A percentile compares a stretch with the other conserved stretches of the same genome.
phyloP scores from a whole-genome alignment of 2,113 vertebrate species.

The Nycticryphes semicollaris region DNA sequence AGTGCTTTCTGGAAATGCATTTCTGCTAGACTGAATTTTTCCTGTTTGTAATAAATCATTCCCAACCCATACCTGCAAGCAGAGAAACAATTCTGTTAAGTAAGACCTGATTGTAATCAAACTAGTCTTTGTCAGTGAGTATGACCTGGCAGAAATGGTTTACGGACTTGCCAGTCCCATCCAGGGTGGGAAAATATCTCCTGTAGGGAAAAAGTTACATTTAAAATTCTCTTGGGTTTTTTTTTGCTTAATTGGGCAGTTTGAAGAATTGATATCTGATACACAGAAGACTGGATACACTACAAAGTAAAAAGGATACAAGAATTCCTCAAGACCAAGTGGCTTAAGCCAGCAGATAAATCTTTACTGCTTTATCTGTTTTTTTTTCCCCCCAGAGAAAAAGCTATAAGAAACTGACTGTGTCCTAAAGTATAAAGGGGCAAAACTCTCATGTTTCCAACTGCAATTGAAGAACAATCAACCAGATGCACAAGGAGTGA shows the following conservation, averaged over 20 bases:
- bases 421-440: not conserved
- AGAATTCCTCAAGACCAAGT: not conserved
- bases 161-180: not conserved
- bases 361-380: not conserved
- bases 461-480: not conserved
- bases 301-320: not conserved
- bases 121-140: not conserved
- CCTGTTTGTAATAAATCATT: slow-evolving; percentile 99
- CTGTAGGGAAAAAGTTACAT: not conserved
- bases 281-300: not conserved
- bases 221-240: not conserved
- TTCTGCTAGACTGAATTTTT: slow-evolving; percentile 97
- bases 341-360: not conserved
- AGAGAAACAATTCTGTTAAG: not conserved
- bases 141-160: not conserved
- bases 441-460: not conserved
- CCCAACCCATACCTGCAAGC: slow-evolving; percentile 94
- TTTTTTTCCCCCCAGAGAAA: not conserved
- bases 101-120: not conserved
- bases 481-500: not conserved
- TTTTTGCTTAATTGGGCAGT: not conserved
- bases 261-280: not conserved
- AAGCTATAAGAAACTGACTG: not conserved
- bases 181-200: not conserved
- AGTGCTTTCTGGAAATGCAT: slow-evolving; percentile 99